Base-by-base conservation (phyloP, 2,113 vertebrate species). In the Gopherus flavomarginatus region DNA sequence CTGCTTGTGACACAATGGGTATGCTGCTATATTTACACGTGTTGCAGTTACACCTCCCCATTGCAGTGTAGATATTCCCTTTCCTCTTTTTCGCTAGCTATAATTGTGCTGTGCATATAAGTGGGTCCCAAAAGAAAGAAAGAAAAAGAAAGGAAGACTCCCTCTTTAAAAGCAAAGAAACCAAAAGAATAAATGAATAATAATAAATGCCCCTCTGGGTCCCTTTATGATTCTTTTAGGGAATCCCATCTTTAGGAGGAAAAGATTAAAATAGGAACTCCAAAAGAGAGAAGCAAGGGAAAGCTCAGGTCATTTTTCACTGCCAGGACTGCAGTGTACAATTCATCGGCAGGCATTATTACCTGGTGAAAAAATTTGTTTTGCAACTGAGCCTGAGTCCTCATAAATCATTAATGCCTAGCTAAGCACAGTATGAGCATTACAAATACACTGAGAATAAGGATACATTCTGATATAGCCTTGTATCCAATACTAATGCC, bases 371-470 rank as follows among this genome's bases (percentile, higher is more conserved):
- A 96, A 97, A 97, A 97, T 92, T 96, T 97, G 97, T 97, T 97
- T 97, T 97, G 95, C 96, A 96, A 94, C 97, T 97, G 96, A 91
- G 97, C 95, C 93, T 85, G 82, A 97, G 95, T 92, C 94, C 93
- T 97, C 97, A 96, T 97, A 97, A 97, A 97, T 97, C 97, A 97
- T 97, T 97, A 97, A 97, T 96, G 96, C 93, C 95, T 97, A 94
- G 94, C 96, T 96, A 96, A 96, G 97, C 96, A 95, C 94, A 96
- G 95, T 69, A 85, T 96, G 96, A 97, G 95, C 95, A 91, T 96
- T 96, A 96, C 96, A 96, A 95, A 96, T 93, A 91, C 86, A 92
- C 87, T 5, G 90, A 93, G 95, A 97, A 92, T 50, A 86, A 94
- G 92, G 94, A 91, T 93, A 89, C 47, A 0, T 93, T 96, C 93